These are phyloP conservation scores for Centropus bengalensis DNA, from an alignment of 2,113 vertebrate species.

Conservation along the genomic window DNA sequence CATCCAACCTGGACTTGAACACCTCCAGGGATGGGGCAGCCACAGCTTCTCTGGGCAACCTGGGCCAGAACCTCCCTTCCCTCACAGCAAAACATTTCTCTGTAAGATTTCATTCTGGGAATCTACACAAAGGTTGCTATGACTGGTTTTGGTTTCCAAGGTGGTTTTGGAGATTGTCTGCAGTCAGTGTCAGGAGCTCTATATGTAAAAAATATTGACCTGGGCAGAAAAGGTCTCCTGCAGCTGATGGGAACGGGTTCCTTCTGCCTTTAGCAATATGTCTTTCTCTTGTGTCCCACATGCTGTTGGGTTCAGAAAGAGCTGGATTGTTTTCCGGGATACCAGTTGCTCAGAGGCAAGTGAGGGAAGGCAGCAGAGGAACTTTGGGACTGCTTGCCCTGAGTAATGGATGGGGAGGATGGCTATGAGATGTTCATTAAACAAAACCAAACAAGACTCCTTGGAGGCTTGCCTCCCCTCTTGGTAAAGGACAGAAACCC, in stretches of 20 bases:
- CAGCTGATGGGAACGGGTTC: background rate
- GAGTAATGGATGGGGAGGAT: background rate
- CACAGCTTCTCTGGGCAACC: too few relatives aligned
- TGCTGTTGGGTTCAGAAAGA: background rate
- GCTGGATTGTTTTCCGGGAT: background rate
- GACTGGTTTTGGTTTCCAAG: background rate
- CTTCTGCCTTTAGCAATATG: background rate
- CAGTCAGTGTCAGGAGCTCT: background rate
- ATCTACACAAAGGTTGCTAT: fast-evolving
- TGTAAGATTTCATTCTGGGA: background rate
- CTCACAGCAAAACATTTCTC: too few relatives aligned
- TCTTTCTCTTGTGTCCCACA: background rate
- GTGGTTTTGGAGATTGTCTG: background rate
- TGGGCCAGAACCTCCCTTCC: too few relatives aligned
- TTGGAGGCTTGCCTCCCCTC: background rate
- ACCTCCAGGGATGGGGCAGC: too few relatives aligned
- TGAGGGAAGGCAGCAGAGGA: background rate
- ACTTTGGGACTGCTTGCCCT: background rate
- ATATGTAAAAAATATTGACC: background rate
- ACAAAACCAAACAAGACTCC: background rate
- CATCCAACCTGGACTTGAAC: background rate
- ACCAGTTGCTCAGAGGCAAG: background rate
- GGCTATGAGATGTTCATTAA: background rate
- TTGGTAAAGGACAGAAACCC: background rate
- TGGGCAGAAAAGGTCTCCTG: background rate